Evolutionary conservation across 2,888 invertebrate genomes (phyloP).

Genomic region (Lordiphosa fenestrarum): DNA sequence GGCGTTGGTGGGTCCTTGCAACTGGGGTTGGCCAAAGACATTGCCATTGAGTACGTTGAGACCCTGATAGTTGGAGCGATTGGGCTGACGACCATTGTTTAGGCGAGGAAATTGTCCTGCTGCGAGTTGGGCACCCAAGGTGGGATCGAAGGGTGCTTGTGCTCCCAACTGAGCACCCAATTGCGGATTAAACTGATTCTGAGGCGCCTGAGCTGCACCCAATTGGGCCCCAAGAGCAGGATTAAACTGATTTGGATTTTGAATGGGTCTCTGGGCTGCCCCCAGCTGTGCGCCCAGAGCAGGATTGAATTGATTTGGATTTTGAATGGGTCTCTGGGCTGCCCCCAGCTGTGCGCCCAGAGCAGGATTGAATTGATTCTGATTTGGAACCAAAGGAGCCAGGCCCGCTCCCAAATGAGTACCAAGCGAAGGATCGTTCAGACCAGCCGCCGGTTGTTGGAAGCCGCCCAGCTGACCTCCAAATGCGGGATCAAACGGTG

Average conservation of each 20-base stretch:
- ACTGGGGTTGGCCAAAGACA: conserved; percentile 52
- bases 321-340: conserved; percentile 17
- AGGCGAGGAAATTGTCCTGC: conserved; percentile 30
- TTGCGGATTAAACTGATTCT: conserved; percentile 18
- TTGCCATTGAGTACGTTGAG: conserved; percentile 58
- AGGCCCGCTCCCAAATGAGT: conserved; percentile 25
- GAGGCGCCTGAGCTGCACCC: conserved; percentile 17
- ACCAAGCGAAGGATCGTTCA: conserved; percentile 23
- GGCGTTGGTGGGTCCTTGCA: conserved; percentile 38
- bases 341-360: conserved; percentile 14
- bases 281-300: conserved; percentile 11
- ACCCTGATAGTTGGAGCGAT: conserved; percentile 59
- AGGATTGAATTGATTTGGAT: conserved; percentile 16
- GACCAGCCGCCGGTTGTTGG: conserved; percentile 28
- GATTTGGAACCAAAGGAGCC: conserved; percentile 1
- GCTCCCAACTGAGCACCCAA: background rate
- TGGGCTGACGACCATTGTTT: conserved; percentile 31
- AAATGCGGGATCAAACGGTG: conserved; percentile 36
- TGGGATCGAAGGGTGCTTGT: conserved; percentile 8
- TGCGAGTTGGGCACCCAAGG: conserved; percentile 20
- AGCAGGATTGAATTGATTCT: conserved; percentile 13
- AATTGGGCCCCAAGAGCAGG: conserved; percentile 29
- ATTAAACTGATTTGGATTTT: conserved; percentile 11
- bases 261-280: conserved; percentile 18
- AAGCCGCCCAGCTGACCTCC: conserved; percentile 25